Conservation (phyloP, 2,113 vertebrate species). For the Leucopsar rothschildi region DNA sequence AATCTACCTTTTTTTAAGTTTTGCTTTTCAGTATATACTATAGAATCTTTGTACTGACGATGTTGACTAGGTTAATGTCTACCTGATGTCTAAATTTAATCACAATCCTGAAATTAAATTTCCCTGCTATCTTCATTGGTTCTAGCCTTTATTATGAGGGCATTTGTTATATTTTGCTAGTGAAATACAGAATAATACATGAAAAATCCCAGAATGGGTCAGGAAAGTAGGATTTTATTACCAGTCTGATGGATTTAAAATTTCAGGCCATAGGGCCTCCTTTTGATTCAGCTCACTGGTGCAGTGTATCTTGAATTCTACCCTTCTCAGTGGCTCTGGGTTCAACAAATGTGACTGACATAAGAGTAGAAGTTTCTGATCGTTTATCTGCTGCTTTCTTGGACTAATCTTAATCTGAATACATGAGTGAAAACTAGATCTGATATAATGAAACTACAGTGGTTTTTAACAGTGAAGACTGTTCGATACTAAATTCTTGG, state of each 20-base stretch:
- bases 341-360: not conserved
- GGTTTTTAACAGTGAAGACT: not conserved
- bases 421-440: not conserved
- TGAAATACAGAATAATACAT: not conserved
- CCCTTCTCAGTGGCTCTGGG: too few relatives aligned
- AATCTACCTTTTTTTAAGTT: not conserved
- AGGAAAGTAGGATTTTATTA: not conserved
- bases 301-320: not conserved
- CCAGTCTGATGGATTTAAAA: not conserved
- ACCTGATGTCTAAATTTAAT: not conserved
- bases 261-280: not conserved
- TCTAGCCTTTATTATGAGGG: not conserved
- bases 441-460: not conserved
- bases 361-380: not conserved
- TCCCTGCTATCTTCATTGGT: not conserved
- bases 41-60: not conserved
- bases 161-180: not conserved
- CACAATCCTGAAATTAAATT: not conserved
- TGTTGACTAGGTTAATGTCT: not conserved
- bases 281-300: not conserved
- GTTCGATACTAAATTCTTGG: not conserved
- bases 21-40: not conserved
- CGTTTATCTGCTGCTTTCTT: not conserved
- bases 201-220: not conserved
- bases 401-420: not conserved